A percentile compares a stretch with the other conserved stretches of the same genome.
Evolutionary conservation across 1,140 invertebrate genomes (phyloP).

Genomic region (Ylistrum balloti): DNA sequence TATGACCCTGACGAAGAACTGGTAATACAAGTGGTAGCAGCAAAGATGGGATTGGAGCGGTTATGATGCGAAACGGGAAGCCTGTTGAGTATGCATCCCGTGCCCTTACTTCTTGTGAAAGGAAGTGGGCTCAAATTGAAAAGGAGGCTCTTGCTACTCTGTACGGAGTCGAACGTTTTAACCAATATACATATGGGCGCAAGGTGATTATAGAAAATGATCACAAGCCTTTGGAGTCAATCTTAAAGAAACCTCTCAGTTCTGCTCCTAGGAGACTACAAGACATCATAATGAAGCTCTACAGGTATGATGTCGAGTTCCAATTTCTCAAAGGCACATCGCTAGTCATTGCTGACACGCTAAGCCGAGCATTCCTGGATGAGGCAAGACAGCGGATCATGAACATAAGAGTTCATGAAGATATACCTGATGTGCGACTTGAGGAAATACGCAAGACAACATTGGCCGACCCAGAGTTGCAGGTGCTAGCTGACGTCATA

Average conservation of each 20-base stretch:
- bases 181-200: slow-evolving; percentile 73
- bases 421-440: slow-evolving; percentile 57
- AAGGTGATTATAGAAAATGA: slow-evolving; percentile 74
- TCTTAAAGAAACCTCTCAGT: slow-evolving; percentile 79
- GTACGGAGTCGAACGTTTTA: slow-evolving; percentile 76
- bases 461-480: slow-evolving; percentile 43
- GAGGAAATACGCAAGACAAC: slow-evolving; percentile 55
- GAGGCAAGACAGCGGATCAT: background rate
- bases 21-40: slow-evolving; percentile 67
- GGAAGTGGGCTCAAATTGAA: slow-evolving; percentile 83
- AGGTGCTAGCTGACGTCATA: slow-evolving; percentile 47
- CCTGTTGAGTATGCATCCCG: slow-evolving; percentile 83
- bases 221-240: slow-evolving; percentile 77
- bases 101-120: slow-evolving; percentile 80
- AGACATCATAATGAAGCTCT: no score
- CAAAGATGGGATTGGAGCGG: slow-evolving; percentile 80
- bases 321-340: slow-evolving; percentile 55
- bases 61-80: slow-evolving; percentile 82
- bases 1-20: slow-evolving; percentile 67
- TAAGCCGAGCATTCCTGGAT: slow-evolving; percentile 57
- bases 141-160: slow-evolving; percentile 81
- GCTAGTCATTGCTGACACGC: slow-evolving; percentile 63
- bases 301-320: no score
- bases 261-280: no score
- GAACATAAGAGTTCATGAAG: background rate